A percentile compares a stretch with the other conserved stretches of the same genome.
Evolutionary conservation across 2,888 invertebrate species (phyloP).

Genomic region (Drosophila flavopinicola): DNA sequence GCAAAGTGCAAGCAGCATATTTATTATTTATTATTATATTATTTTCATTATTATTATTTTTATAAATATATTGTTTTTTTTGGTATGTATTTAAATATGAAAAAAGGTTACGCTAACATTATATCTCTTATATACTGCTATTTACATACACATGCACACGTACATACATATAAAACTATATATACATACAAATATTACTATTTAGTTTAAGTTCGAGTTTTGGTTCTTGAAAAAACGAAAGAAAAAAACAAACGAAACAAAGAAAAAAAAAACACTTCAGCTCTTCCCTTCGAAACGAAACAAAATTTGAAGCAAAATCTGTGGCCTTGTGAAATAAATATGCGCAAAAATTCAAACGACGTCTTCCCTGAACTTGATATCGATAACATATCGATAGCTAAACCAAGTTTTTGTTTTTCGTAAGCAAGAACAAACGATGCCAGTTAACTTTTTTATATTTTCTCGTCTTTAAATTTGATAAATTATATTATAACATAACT

Average conservation of each 20-base stretch:
- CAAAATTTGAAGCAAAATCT: slow-evolving; percentile 19
- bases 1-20: slow-evolving; percentile 58
- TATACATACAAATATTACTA: slow-evolving; percentile 12
- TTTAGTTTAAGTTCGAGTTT: slow-evolving; percentile 35
- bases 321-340: slow-evolving; percentile 28
- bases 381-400: slow-evolving; percentile 23
- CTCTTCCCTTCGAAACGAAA: slow-evolving; percentile 57
- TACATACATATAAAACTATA: slow-evolving; percentile 3
- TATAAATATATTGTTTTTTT: slow-evolving; percentile 44
- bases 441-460: slow-evolving; percentile 38
- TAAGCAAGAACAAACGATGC: slow-evolving; percentile 30
- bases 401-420: slow-evolving; percentile 30
- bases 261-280: neutral
- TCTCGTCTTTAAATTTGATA: slow-evolving; percentile 45
- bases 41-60: slow-evolving; percentile 56
- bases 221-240: slow-evolving; percentile 41
- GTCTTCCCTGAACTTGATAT: slow-evolving; percentile 47
- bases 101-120: slow-evolving; percentile 51
- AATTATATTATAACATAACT: slow-evolving; percentile 25
- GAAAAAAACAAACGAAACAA: neutral
- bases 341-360: slow-evolving; percentile 24
- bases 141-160: slow-evolving; percentile 12
- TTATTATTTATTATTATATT: slow-evolving; percentile 69
- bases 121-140: slow-evolving; percentile 54
- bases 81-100: slow-evolving; percentile 54